Conservation (phyloP, 2,797 vertebrate genomes). For the Acipenser ruthenus region DNA sequence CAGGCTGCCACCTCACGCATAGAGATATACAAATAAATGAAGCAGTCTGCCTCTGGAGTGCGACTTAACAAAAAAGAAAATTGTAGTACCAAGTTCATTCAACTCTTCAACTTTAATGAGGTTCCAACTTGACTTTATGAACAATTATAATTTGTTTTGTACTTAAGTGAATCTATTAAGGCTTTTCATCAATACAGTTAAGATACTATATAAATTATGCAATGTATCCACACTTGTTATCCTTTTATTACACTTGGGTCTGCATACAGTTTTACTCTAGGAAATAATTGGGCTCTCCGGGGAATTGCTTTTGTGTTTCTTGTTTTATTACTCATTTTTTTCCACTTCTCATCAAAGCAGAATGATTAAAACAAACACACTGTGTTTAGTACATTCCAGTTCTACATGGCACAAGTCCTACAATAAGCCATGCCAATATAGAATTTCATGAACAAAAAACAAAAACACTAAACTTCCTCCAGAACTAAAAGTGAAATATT, state of each 20-base stretch:
- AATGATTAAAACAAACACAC: slow-evolving; percentile 10
- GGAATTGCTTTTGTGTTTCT: not conserved
- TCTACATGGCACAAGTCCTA: slow-evolving; percentile 34
- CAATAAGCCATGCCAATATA: slow-evolving; percentile 17
- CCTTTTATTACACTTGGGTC: not conserved
- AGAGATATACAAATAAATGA: not conserved
- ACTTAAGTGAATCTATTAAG: slow-evolving; percentile 15
- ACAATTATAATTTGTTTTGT: slow-evolving; percentile 10
- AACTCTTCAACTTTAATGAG: not conserved
- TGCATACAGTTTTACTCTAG: not conserved
- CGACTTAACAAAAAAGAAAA: slow-evolving; percentile 9
- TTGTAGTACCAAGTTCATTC: slow-evolving; percentile 16
- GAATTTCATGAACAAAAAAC: not conserved
- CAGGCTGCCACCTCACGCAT: not conserved
- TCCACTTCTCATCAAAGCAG: slow-evolving; percentile 10
- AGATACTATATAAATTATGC: not conserved
- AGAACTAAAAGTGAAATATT: not conserved
- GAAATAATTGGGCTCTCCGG: not conserved
- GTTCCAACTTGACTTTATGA: not conserved
- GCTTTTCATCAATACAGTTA: slow-evolving; percentile 7
- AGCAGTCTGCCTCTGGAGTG: not conserved
- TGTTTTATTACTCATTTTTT: not conserved
- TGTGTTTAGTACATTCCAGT: slow-evolving; percentile 6
- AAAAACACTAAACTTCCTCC: not conserved
- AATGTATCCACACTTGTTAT: not conserved